These are phyloP conservation scores for Muntiacus muntjak DNA, from an alignment of 2,113 vertebrate species.

Conservation along the genomic window DNA sequence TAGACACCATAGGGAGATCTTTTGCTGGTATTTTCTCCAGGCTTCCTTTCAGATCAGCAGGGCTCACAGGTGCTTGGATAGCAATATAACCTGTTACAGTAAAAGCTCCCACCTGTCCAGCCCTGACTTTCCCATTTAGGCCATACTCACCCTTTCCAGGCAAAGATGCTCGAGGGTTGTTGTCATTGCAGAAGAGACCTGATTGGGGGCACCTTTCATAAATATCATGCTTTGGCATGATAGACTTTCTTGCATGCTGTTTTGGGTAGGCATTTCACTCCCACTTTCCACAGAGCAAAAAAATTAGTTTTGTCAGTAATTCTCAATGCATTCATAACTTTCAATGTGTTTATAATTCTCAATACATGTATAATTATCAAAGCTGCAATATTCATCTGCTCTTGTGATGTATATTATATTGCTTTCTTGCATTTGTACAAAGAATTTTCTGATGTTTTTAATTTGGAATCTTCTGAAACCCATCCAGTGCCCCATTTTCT, in stretches of 20 bases:
- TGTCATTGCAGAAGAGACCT: not conserved
- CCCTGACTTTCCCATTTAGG: not conserved
- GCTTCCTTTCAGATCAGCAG: not conserved
- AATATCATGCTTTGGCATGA: not conserved
- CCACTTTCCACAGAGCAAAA: not conserved
- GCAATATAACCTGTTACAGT: not conserved
- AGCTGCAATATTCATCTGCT: not conserved
- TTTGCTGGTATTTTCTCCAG: not conserved
- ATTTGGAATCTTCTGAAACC: not conserved
- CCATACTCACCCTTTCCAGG: not conserved
- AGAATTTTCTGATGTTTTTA: not conserved
- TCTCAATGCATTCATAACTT: not conserved
- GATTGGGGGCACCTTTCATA: not conserved
- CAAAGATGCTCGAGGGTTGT: not conserved
- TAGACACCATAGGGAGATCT: not conserved
- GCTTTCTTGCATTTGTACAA: not conserved
- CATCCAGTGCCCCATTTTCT: not conserved
- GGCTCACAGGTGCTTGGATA: not conserved
- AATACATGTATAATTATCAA: not conserved
- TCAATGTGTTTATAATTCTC: not conserved
- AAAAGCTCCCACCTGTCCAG: not conserved
- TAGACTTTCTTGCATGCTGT: not conserved
- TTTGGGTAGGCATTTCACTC: not conserved
- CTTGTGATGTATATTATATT: not conserved
- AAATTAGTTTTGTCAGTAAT: not conserved